phyloP scores from a whole-genome alignment of 2,797 vertebrate species.

The Setipinna tenuifilis region DNA sequence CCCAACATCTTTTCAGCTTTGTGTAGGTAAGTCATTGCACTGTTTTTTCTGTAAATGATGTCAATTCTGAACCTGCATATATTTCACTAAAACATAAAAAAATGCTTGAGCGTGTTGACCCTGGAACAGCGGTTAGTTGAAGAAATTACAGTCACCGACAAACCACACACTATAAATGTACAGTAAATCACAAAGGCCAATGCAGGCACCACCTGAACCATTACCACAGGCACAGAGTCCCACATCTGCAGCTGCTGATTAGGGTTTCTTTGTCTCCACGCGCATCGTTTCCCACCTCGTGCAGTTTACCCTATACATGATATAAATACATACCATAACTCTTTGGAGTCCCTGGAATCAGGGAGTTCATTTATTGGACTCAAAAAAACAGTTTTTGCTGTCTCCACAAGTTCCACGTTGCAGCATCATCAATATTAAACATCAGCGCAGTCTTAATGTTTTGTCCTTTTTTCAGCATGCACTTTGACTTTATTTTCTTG shows the following conservation, averaged over 20 bases:
- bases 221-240: not conserved
- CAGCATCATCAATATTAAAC: slow-evolving; percentile 51
- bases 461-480: slow-evolving; percentile 10
- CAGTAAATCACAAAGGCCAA: not conserved
- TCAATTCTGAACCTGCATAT: too few species aligned
- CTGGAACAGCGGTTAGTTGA: too few species aligned
- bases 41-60: too few species aligned
- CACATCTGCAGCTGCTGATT: not conserved
- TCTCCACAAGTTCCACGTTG: slow-evolving; percentile 34
- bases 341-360: not conserved
- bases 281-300: not conserved
- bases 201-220: not conserved
- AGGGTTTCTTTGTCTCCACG: not conserved
- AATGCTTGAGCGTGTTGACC: too few species aligned
- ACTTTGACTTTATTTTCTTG: slow-evolving; percentile 51
- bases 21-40: too few species aligned
- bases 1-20: too few species aligned
- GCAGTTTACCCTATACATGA: not conserved
- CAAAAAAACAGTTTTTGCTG: slow-evolving; percentile 19
- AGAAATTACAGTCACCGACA: too few species aligned
- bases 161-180: not conserved
- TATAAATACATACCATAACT: not conserved
- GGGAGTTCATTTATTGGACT: not conserved
- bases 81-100: too few species aligned
- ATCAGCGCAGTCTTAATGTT: slow-evolving; percentile 37